Conservation (phyloP, 2,113 vertebrate species). For the Meleagris gallopavo region DNA sequence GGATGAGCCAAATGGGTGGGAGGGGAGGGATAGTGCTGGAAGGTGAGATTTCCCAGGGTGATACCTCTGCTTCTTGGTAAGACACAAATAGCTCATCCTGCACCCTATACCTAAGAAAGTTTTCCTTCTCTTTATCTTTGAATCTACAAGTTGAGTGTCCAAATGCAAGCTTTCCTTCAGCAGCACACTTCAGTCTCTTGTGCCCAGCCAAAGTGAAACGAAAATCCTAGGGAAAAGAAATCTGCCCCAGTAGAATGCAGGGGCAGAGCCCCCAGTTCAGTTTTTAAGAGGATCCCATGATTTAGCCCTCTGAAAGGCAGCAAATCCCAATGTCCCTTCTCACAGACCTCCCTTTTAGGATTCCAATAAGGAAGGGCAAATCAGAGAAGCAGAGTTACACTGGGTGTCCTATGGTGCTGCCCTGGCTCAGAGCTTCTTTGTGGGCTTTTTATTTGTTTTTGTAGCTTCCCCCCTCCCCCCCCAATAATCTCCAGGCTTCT, state of each 20-base stretch:
- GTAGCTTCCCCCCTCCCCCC: not conserved
- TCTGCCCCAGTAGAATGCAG: accelerated
- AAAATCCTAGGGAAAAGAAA: not conserved
- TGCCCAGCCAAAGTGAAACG: not conserved
- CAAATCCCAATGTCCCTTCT: not conserved
- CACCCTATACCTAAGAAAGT: not conserved
- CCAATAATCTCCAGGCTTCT: not conserved
- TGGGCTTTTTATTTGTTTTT: constrained; percentile 34
- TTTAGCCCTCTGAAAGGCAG: not conserved
- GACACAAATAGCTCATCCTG: not conserved
- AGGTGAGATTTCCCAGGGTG: not conserved
- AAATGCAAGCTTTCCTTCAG: not conserved
- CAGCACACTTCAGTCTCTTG: accelerated
- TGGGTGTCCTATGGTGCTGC: not conserved
- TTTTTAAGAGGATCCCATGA: not conserved
- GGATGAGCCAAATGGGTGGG: not conserved
- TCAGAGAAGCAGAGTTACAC: accelerated
- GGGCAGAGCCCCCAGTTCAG: not conserved
- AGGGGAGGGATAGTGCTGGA: not conserved
- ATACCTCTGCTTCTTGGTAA: not conserved
- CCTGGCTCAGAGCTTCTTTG: not conserved
- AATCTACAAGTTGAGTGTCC: not conserved
- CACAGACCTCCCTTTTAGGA: accelerated
- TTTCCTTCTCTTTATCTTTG: not conserved
- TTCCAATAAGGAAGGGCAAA: not conserved